Base-by-base conservation (phyloP, 2,888 invertebrate species). In the Thysanoteuthis rhombus region DNA sequence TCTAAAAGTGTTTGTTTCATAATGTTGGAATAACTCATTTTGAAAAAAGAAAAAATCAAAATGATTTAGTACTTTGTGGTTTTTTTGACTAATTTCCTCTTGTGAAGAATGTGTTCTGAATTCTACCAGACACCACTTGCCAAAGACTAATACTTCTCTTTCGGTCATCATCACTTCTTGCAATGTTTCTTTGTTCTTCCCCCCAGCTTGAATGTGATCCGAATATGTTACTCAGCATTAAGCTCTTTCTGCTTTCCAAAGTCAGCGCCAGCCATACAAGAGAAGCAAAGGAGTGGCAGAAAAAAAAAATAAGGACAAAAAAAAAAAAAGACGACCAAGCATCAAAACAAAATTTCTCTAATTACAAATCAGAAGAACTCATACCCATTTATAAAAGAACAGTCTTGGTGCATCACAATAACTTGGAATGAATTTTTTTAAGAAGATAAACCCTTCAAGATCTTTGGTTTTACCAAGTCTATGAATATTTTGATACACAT, bases 231-330 rank as follows among this genome's bases (percentile, higher is more conserved):
- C 45, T 92, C 92, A 10, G 45, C 45, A 92, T 92, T 75, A 75
- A 75, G 75, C 42, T 92, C 45, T 16, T 45, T 92, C 92, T 92
- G 92, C 92, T 92, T 92, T 92, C n/a, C 19, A 92, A 39, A 91
- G 42, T 39, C 19, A 92, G 42, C n/a, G n/a, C 45, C 90, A 92
- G 40, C 42, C 40, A 32, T 90, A 25, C 10, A 92, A 92, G 92
- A 42, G 42, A 92, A 45, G 92, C 92, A 92, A 92, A 92, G 92
- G 92, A 92, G 92, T 92, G 92, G 92, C 92, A 92, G 45, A 36
- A 75, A n/a, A 75, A n/a, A 52, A 75, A 10, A 75, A n/a, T n/a
- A n/a, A 32, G 6, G 4, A 58, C 25, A 25, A 22, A 58, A 10
- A 28, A 12, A 10, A 52, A 75, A 75, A n/a, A 58, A 4, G 58